phyloP scores from a whole-genome alignment of 2,113 vertebrate genomes.

The Barnardius zonarius region DNA sequence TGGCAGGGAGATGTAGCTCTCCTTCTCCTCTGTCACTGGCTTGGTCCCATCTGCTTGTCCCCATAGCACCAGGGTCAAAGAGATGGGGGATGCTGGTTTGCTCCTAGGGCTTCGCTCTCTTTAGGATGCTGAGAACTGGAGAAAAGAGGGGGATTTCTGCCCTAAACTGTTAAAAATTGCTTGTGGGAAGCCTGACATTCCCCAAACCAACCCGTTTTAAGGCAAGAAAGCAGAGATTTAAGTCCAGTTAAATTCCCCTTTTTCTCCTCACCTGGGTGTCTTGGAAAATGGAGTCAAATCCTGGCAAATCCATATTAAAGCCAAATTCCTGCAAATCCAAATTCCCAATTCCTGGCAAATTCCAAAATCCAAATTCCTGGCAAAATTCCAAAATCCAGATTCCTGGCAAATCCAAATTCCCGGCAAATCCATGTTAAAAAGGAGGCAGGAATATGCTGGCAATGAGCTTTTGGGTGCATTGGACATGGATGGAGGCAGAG shows the following conservation, averaged over 20 bases:
- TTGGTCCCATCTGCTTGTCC: neutral
- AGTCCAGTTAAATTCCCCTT: neutral
- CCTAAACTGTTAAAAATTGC: neutral
- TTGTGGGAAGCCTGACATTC: neutral
- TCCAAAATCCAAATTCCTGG: too few species aligned
- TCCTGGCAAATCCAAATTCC: too few species aligned
- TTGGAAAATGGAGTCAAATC: neutral
- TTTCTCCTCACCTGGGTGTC: neutral
- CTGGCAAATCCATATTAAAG: neutral
- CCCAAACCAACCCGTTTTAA: neutral
- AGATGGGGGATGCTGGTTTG: neutral
- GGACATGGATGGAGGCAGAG: neutral
- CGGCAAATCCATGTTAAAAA: neutral
- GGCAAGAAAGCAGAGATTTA: neutral
- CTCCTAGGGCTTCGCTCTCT: neutral
- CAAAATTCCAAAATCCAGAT: too few species aligned
- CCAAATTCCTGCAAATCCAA: too few species aligned
- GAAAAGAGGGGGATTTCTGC: neutral
- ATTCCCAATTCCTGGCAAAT: too few species aligned
- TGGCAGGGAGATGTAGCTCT: accelerated
- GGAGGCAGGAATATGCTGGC: neutral
- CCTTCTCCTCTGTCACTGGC: neutral
- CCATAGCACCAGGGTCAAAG: neutral
- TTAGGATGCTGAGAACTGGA: neutral
- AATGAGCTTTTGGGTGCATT: neutral